Evolutionary conservation across 2,113 vertebrate species (phyloP).

Genomic region (Orthonyx spaldingii): DNA sequence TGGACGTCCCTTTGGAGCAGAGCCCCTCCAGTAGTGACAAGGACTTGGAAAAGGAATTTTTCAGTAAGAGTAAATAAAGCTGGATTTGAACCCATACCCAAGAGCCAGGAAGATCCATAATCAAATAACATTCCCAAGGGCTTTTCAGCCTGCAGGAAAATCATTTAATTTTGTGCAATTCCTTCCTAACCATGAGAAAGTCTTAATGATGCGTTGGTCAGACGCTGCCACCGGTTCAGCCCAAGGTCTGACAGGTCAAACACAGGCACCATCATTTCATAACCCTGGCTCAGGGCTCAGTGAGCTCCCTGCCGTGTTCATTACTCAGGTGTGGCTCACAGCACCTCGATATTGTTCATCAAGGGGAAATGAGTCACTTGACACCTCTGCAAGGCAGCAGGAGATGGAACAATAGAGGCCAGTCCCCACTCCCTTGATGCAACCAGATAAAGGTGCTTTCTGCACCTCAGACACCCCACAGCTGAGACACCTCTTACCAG

Average conservation of each 20-base stretch:
- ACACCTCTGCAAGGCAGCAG: not conserved
- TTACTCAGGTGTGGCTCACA: not conserved
- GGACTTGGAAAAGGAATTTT: not conserved
- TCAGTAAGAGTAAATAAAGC: not conserved
- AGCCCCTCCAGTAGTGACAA: not conserved
- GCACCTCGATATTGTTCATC: not conserved
- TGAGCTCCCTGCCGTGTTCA: not conserved
- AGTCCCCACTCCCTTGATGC: not conserved
- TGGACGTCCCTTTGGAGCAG: not conserved
- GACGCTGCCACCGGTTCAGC: not conserved
- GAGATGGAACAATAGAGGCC: not conserved
- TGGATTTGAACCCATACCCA: not conserved
- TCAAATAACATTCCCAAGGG: not conserved
- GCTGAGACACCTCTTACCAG: not conserved
- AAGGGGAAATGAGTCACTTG: not conserved
- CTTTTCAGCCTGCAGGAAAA: not conserved
- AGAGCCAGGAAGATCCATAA: not conserved
- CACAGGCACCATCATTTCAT: rapidly evolving
- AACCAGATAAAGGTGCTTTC: not conserved
- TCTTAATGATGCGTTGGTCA: not conserved
- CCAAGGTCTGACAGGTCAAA: not conserved
- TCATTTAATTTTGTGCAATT: not conserved
- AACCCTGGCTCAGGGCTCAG: not conserved
- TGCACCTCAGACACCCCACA: not conserved
- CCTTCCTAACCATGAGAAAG: not conserved